phyloP scores from a whole-genome alignment of 2,797 vertebrate species.

The Ataeniobius toweri region DNA sequence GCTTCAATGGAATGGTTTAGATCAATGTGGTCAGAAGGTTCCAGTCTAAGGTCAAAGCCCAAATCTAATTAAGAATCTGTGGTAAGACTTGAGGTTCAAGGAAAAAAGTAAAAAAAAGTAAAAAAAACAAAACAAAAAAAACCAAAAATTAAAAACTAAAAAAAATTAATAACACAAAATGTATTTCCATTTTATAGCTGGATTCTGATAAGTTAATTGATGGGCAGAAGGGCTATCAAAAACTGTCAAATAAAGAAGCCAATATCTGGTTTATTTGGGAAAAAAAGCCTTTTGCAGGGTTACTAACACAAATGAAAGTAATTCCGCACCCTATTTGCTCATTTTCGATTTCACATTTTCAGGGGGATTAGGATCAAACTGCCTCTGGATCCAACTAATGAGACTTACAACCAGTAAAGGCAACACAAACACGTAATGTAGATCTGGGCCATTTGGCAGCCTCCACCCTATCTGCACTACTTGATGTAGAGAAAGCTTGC shows the following conservation, averaged over 20 bases:
- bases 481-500: not conserved
- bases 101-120: too few relatives aligned
- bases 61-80: too few relatives aligned
- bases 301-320: not conserved
- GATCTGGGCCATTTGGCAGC: not conserved
- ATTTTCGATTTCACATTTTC: not conserved
- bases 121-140: not conserved
- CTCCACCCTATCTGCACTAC: not conserved
- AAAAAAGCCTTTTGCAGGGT: not conserved
- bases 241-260: not conserved
- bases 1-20: too few relatives aligned
- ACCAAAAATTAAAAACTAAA: not conserved
- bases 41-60: too few relatives aligned
- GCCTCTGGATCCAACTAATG: not conserved
- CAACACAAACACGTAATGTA: not conserved
- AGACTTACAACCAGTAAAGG: not conserved
- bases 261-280: not conserved
- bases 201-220: not conserved
- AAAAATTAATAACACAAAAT: not conserved
- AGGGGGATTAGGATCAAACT: not conserved
- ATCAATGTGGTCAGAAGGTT: too few relatives aligned
- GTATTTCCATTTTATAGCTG: not conserved
- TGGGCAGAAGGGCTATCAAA: not conserved
- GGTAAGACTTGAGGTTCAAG: too few relatives aligned
- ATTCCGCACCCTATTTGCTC: not conserved